phyloP scores from a whole-genome alignment of 2,113 vertebrate species.

The zebrafish (Danio rerio) region GRCz12tu NC_133196.1:8384501-8385000 shows the following conservation, averaged over 20 bases:
- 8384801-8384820: neutral
- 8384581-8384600: neutral
- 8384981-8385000: neutral
- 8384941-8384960: neutral
- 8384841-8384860: neutral
- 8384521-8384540: neutral
- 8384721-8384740: neutral
- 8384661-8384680: constrained; percentile 21
- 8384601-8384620: neutral
- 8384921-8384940: neutral
- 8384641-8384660: constrained; percentile 24
- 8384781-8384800: neutral
- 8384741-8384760: neutral
- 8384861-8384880: neutral
- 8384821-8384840: constrained; percentile 4
- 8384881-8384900: neutral
- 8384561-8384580: neutral
- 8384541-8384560: neutral
- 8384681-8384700: constrained; percentile 43
- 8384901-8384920: neutral
- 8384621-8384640: constrained; percentile 37
- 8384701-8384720: neutral
- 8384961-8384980: neutral
- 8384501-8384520: too few relatives aligned
- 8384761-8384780: neutral